Conservation (phyloP, 1,140 invertebrate genomes). For the Phymastichus coffea region DNA sequence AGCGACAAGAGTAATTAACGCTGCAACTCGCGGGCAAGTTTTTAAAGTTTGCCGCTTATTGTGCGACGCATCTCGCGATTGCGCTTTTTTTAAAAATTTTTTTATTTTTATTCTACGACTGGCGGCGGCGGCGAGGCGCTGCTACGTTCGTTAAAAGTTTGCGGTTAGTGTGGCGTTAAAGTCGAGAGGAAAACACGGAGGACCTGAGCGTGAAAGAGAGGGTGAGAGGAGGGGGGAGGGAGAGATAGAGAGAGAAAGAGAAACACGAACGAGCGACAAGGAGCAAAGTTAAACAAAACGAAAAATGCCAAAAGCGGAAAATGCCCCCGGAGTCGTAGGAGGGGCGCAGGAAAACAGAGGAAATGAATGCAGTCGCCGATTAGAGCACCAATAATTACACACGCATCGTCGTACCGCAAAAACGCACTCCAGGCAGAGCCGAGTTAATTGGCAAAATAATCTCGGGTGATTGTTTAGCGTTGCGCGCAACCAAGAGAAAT, state of each 20-base stretch:
- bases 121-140: background rate
- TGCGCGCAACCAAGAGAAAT: background rate
- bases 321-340: background rate
- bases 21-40: slow-evolving; percentile 9
- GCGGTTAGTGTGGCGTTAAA: background rate
- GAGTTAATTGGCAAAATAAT: slow-evolving; percentile 21
- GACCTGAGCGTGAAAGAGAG: no score
- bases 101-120: background rate
- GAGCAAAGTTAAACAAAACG: slow-evolving; percentile 7
- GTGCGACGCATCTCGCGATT: slow-evolving; percentile 4
- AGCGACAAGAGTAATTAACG: slow-evolving; percentile 13
- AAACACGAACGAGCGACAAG: background rate
- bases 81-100: background rate
- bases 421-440: background rate
- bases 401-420: background rate
- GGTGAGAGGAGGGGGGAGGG: background rate
- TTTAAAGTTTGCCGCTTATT: slow-evolving; percentile 11
- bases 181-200: background rate
- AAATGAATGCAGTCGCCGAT: background rate
- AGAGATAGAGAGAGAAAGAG: background rate
- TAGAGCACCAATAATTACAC: slow-evolving; percentile 17
- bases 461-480: background rate
- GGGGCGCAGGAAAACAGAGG: background rate
- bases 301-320: background rate
- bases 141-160: slow-evolving; percentile 23